Base-by-base conservation (phyloP, 2,888 invertebrate species). In the Chymomyza procnemis region DNA sequence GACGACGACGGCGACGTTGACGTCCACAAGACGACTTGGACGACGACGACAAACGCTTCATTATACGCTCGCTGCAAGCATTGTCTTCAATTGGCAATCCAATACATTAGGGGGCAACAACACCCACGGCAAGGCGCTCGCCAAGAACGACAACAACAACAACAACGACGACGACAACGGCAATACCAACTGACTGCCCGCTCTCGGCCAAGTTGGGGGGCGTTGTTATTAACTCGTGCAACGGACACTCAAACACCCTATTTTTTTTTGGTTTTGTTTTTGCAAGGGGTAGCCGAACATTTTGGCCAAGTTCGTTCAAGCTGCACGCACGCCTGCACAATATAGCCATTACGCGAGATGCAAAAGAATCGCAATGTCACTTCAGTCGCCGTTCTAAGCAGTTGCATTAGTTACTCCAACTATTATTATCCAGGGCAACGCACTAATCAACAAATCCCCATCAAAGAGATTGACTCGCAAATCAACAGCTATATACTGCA, bases 301-400 rank as follows among this genome's bases (percentile, higher is more conserved):
- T 3, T 41, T 41, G 12, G 34, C 34, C 61, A 54, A 66, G 52
- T 66, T 61, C 71, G 61, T 61, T 55, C 52, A 46, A 22, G 60
- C 30, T 48, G 30, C 46, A 62, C 62, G 50, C 46, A 34, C 21
- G 22, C 50, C 30, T 48, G 30, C 46, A 62, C 62, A 30, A 54
- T 22, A 22, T 41, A 61, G 50, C 61, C 48, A 48, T 52, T 16
- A 22, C 61, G 30, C 61, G 61, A 48, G 50, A 61, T 61, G 61
- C 61, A 61, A 50, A 46, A 26, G 16, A 57, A 75, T 75, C 76
- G 76, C 76, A 57, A 74, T 75, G 79, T 68, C 66, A 75, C 74
- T 71, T 75, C 76, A 71, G 71, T 71, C 69, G 64, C 76, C 69
- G 67, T 71, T 66, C 78, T 73, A 78, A 75, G 74, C 34, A 41